phyloP scores from a whole-genome alignment of 2,888 invertebrate species.

The Nephrotoma appendiculata region DNA sequence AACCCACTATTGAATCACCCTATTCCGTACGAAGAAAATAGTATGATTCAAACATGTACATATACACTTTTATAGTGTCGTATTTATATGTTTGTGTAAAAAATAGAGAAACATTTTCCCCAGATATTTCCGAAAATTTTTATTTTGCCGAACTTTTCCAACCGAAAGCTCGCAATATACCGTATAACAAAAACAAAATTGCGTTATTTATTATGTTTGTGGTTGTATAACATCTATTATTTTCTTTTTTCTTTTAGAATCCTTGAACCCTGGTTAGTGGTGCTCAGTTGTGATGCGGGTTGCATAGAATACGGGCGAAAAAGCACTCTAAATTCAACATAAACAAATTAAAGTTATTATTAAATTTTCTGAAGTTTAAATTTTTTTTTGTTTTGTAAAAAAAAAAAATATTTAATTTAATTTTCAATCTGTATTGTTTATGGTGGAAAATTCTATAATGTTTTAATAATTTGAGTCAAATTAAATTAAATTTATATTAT shows the following conservation, averaged over 20 bases:
- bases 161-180: not conserved
- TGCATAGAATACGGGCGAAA: conserved; percentile 6
- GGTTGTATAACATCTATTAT: not conserved
- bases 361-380: too few species aligned
- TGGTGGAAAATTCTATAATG: not conserved
- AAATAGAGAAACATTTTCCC: not conserved
- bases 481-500: not conserved
- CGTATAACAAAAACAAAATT: not conserved
- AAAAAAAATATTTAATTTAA: not conserved
- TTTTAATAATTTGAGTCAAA: not conserved
- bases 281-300: conserved; percentile 7
- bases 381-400: not conserved
- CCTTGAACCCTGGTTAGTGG: conserved; percentile 1
- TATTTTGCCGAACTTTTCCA: not conserved
- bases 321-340: not conserved
- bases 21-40: too few species aligned
- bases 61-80: not conserved
- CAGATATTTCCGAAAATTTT: not conserved
- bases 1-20: too few species aligned
- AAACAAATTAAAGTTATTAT: not conserved
- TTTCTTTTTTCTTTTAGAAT: not conserved
- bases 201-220: not conserved
- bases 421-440: not conserved
- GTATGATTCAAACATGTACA: not conserved
- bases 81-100: not conserved